Evolutionary conservation across 2,113 vertebrate genomes (phyloP).

Genomic region (Neotoma lepida): DNA sequence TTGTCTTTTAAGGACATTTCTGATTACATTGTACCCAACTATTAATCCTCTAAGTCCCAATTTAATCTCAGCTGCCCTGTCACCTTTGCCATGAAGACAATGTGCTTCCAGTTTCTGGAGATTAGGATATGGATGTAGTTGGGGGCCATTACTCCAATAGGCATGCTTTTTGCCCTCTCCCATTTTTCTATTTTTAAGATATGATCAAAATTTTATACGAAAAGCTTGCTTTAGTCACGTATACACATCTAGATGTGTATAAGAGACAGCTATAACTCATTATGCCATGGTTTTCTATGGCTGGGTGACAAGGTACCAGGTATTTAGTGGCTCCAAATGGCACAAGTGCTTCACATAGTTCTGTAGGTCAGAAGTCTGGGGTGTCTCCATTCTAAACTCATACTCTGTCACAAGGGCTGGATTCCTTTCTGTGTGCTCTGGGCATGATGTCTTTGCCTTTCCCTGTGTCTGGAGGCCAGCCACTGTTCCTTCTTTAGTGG

Average conservation of each 20-base stretch:
- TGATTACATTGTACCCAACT: background rate
- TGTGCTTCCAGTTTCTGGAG: background rate
- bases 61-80: background rate
- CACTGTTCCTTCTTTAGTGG: background rate
- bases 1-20: slow-evolving; percentile 8
- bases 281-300: background rate
- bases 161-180: background rate
- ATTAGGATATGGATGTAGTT: background rate
- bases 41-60: background rate
- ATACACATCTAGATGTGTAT: no score
- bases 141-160: background rate
- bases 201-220: slow-evolving; percentile 26
- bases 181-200: background rate
- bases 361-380: background rate
- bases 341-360: background rate
- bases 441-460: background rate
- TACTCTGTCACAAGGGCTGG: background rate
- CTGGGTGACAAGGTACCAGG: background rate
- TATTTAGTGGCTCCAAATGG: background rate
- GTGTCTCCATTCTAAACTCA: background rate
- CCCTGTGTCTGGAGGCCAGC: background rate
- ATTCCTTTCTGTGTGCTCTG: background rate
- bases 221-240: slow-evolving; percentile 29
- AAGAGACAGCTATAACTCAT: no score
- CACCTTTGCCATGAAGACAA: background rate